Evolutionary conservation across 2,888 invertebrate species (phyloP).

Genomic region (Bellardia bayeri): DNA sequence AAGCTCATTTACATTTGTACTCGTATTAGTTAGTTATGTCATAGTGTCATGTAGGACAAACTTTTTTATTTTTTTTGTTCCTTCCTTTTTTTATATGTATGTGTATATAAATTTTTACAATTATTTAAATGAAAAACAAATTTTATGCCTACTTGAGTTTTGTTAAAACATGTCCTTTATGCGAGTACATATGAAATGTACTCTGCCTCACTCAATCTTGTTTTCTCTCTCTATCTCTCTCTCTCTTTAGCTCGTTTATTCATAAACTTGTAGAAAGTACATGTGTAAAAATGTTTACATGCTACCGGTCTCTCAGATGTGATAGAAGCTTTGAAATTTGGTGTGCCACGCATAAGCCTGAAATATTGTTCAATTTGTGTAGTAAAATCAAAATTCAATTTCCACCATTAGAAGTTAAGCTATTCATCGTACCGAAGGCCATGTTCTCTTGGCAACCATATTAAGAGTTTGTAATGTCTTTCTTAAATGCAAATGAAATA

Average conservation of each 20-base stretch:
- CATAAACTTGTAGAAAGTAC: slow-evolving; percentile 17
- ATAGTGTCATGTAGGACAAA: not conserved
- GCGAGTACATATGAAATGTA: slow-evolving; percentile 25
- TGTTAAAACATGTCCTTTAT: slow-evolving; percentile 57
- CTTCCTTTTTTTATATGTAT: not conserved
- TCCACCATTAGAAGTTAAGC: too few relatives aligned
- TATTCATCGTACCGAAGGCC: too few relatives aligned
- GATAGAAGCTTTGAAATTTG: too few relatives aligned
- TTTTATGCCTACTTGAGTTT: slow-evolving; percentile 71
- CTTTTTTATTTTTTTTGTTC: slow-evolving; percentile 17
- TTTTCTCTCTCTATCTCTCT: not conserved
- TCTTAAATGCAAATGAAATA: too few relatives aligned
- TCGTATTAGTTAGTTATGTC: slow-evolving; percentile 39
- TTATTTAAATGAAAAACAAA: slow-evolving; percentile 72
- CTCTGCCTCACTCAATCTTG: not conserved
- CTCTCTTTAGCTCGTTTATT: not conserved
- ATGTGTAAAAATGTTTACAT: too few relatives aligned
- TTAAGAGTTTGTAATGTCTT: too few relatives aligned
- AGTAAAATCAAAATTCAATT: too few relatives aligned
- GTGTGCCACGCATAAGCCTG: too few relatives aligned
- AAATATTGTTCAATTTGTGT: too few relatives aligned
- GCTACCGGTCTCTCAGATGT: too few relatives aligned
- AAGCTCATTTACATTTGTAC: too few relatives aligned
- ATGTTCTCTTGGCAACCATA: too few relatives aligned
- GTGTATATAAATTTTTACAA: slow-evolving; percentile 46